Base-by-base conservation (phyloP, 2,797 vertebrate species). In the Sciurus carolinensis region DNA sequence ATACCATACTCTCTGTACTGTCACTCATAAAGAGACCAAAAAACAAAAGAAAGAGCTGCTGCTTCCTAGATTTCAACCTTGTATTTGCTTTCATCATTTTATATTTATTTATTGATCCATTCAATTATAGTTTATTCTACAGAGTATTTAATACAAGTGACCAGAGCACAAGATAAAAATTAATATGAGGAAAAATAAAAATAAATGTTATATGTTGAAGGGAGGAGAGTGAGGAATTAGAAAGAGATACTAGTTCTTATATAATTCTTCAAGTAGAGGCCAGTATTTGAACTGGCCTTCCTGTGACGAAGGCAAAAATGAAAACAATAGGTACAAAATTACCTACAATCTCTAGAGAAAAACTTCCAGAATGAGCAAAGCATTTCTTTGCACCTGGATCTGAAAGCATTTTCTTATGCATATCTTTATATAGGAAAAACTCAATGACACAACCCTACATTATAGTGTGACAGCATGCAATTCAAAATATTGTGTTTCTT, bases 171-270 rank as follows among this genome's bases (percentile, higher is more conserved):
- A 81, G 18, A 84, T 36, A 36, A 92, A 95, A 80, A 66, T 59
- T 64, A 83, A 52, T 44, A 59, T 90, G 1, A 62, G n/a, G 52
- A 80, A 89, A 87, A 96, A 86, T 11, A 67, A 90, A 88, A 96
- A 64, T 71, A 80, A 50, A 87, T 64, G 6, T 80, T 87, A 75
- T 20, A 75, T 42, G 39, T 69, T 26, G 7, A 66, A 91, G 75
- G 33, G 15, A 5, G 10, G 64, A 95, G n/a, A 47, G 54, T 57
- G 15, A 83, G 4, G 18, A 42, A 24, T 79, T 87, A 64, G 39
- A 79, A 82, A 83, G 18, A 81, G 18, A 30, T 42, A 62, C 14
- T n/a, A 24, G 7, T 59, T 67, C 30, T n/a, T 54, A 44, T 22
- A 2, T 79, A 52, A 83, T 42, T 77, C 77, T 69, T 67, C 33